phyloP scores from a whole-genome alignment of 2,113 vertebrate genomes.

The Dryoscopus gambensis region DNA sequence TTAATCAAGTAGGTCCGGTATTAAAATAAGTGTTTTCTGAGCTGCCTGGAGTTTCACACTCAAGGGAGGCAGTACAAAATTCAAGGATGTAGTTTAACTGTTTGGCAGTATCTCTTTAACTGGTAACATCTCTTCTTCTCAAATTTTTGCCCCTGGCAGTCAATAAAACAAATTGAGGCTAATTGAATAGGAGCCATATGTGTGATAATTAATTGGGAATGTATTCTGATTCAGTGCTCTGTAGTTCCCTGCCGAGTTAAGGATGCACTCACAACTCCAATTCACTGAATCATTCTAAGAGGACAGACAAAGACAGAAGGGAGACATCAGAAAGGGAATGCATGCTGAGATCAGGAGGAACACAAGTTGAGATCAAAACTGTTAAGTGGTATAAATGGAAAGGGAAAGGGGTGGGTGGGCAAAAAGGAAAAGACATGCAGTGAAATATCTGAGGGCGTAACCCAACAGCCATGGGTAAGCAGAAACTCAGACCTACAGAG shows the following conservation, averaged over 20 bases:
- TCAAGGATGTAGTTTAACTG: neutral
- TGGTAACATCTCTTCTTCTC: constrained; percentile 18
- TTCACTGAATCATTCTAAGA: constrained; percentile 47
- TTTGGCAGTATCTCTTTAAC: constrained; percentile 10
- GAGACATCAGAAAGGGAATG: constrained; percentile 10
- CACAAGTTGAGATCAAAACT: constrained; percentile 30
- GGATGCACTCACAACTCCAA: constrained; percentile 9
- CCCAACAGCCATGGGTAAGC: neutral
- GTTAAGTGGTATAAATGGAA: neutral
- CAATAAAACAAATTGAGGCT: constrained; percentile 53
- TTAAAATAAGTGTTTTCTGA: neutral
- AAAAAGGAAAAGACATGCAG: neutral
- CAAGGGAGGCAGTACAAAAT: neutral
- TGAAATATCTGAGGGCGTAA: neutral
- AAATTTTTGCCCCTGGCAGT: constrained; percentile 35
- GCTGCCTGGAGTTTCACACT: neutral
- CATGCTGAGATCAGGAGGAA: constrained; percentile 13
- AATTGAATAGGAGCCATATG: constrained; percentile 57
- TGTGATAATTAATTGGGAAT: constrained; percentile 57
- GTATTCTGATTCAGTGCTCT: constrained; percentile 26
- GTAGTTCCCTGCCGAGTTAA: constrained; percentile 29
- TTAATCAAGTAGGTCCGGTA: neutral
- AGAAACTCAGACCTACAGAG: neutral
- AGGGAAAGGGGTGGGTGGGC: neutral
- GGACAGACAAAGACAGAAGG: constrained; percentile 18